Percentiles rank a stretch among this genome's conserved stretches.
phyloP scores from a whole-genome alignment of 2,113 vertebrate species.

The Chlorodrepanis virens region DNA sequence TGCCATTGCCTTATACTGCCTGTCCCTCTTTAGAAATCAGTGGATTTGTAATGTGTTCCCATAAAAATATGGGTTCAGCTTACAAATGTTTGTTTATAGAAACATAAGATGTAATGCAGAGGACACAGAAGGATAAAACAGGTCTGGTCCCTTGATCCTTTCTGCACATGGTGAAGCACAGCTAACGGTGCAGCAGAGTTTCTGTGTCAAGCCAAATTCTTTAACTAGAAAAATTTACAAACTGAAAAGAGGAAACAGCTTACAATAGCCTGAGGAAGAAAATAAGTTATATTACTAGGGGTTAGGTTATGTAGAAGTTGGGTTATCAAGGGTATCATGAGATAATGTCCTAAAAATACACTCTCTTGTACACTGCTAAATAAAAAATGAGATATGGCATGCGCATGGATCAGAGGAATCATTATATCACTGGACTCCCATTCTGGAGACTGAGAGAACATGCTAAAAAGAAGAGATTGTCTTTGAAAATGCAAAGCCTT shows the following conservation, averaged over 20 bases:
- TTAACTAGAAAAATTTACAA: background rate
- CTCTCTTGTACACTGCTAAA: background rate
- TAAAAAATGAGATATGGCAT: background rate
- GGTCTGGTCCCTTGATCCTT: background rate
- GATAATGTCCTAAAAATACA: background rate
- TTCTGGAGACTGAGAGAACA: background rate
- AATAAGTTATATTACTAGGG: background rate
- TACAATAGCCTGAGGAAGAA: background rate
- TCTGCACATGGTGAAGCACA: background rate
- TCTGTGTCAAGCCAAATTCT: background rate
- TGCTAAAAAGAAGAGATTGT: background rate
- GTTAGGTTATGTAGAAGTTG: background rate
- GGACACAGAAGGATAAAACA: background rate
- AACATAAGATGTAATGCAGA: background rate
- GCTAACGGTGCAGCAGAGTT: background rate
- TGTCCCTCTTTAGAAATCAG: background rate
- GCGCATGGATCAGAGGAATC: background rate
- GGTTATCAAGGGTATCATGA: background rate
- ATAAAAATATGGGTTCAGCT: background rate
- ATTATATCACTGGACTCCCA: background rate
- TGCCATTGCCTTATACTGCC: background rate
- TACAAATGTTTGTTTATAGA: background rate
- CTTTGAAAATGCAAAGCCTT: conserved; percentile 20
- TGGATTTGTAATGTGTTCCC: background rate
- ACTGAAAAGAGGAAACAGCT: background rate